Percentiles rank a stretch among this genome's conserved stretches.
Evolutionary conservation across 2,113 vertebrate genomes (phyloP).

Genomic region (Jacana jacana): DNA sequence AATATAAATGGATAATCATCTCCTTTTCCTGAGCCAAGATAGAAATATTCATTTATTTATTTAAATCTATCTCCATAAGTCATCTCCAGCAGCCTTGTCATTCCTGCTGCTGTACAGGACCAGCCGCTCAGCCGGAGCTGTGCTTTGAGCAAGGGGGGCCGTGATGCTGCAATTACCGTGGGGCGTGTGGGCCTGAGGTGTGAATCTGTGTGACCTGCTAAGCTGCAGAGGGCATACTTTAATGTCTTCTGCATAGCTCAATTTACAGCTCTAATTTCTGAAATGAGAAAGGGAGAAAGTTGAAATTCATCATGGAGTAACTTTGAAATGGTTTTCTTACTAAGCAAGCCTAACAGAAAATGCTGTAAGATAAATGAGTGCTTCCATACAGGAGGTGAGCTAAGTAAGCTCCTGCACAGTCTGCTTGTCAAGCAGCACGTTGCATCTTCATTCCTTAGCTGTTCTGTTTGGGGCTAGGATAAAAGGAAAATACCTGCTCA

Average conservation of each 20-base stretch:
- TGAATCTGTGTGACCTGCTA: background rate
- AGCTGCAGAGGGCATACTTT: background rate
- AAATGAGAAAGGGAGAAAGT: background rate
- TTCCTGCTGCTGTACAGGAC: background rate
- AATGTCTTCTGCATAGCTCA: background rate
- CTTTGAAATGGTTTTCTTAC: background rate
- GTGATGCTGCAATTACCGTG: background rate
- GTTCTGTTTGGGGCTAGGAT: background rate
- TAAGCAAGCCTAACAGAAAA: background rate
- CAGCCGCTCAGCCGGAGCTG: background rate
- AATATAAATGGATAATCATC: background rate
- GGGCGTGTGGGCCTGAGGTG: background rate
- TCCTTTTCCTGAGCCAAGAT: background rate
- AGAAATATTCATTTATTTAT: background rate
- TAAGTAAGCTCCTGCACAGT: background rate
- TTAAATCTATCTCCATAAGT: background rate
- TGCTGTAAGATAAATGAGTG: background rate
- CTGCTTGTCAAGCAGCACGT: background rate
- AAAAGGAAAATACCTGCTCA: background rate
- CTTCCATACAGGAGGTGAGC: background rate
- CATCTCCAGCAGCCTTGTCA: background rate
- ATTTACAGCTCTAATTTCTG: background rate
- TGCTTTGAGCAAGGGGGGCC: background rate
- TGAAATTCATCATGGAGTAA: background rate
- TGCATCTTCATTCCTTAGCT: constrained; percentile 5